Evolutionary conservation across 2,113 vertebrate genomes (phyloP).

Genomic region (Corythornis vintsioides): DNA sequence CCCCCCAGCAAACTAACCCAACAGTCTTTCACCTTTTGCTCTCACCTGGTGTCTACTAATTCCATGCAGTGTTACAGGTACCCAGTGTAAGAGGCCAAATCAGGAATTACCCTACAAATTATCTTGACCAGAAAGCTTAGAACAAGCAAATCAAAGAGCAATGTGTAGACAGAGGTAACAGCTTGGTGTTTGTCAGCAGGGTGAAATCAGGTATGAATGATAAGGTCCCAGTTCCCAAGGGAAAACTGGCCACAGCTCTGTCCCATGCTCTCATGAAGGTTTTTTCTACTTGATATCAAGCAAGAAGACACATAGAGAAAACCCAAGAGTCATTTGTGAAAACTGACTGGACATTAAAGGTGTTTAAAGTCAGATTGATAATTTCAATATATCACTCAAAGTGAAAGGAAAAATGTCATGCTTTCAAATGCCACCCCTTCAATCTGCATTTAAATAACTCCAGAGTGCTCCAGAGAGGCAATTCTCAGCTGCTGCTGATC

Average conservation of each 20-base stretch:
- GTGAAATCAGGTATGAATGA: neutral
- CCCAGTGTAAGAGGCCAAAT: neutral
- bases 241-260: neutral
- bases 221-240: neutral
- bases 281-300: neutral
- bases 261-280: neutral
- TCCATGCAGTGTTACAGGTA: neutral
- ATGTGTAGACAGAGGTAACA: rapidly evolving
- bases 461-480: neutral
- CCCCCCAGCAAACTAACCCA: neutral
- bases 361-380: neutral
- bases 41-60: neutral
- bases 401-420: neutral
- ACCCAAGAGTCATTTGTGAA: neutral
- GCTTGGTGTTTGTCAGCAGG: neutral
- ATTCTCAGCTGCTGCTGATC: neutral
- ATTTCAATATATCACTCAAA: neutral
- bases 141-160: neutral
- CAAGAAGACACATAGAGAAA: neutral
- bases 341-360: neutral
- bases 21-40: neutral
- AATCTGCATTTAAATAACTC: neutral
- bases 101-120: neutral
- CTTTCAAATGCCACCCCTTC: neutral
- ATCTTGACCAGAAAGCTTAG: neutral